Evolutionary conservation across 37 sponge, comb jelly and placozoan species (phyloP).

Genomic region (Haliclona indistincta): DNA sequence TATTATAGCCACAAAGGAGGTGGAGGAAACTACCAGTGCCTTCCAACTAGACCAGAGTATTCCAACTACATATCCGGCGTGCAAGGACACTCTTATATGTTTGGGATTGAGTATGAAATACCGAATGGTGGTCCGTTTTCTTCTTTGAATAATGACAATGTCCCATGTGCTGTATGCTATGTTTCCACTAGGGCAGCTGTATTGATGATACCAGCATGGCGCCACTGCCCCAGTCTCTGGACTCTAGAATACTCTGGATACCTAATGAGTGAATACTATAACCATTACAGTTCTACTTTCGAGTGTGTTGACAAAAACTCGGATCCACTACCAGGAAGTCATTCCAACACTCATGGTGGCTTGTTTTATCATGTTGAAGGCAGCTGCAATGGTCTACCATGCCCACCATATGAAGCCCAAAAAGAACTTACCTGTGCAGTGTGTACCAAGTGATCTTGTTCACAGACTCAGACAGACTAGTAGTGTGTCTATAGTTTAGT

Average conservation of each 20-base stretch:
- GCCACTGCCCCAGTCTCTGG: constrained; percentile 37
- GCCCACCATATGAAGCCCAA: constrained; percentile 42
- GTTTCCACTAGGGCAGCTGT: constrained; percentile 14
- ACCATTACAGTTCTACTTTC: constrained; percentile 14
- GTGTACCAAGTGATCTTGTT: constrained; percentile 55
- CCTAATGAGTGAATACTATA: constrained; percentile 27
- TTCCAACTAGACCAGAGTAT: constrained; percentile 37
- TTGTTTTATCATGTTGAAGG: constrained; percentile 49
- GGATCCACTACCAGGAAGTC: constrained; percentile 20
- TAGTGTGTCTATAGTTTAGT: no score
- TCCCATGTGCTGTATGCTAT: constrained; percentile 65
- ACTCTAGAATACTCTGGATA: constrained; percentile 63
- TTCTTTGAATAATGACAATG: constrained; percentile 9
- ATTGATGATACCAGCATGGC: constrained; percentile 45
- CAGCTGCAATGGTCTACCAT: constrained; percentile 41
- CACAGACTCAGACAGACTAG: neutral
- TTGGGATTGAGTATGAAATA: constrained; percentile 45
- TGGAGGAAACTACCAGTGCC: constrained; percentile 20
- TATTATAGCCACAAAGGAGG: constrained; percentile 10
- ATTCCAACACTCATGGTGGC: constrained; percentile 25
- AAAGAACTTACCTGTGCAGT: constrained; percentile 64
- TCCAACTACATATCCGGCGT: constrained; percentile 4
- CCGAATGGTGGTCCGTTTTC: neutral
- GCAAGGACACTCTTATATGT: constrained; percentile 10
- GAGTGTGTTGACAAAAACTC: constrained; percentile 60